phyloP scores from a whole-genome alignment of 2,113 vertebrate species.

The Peucedramus taeniatus region DNA sequence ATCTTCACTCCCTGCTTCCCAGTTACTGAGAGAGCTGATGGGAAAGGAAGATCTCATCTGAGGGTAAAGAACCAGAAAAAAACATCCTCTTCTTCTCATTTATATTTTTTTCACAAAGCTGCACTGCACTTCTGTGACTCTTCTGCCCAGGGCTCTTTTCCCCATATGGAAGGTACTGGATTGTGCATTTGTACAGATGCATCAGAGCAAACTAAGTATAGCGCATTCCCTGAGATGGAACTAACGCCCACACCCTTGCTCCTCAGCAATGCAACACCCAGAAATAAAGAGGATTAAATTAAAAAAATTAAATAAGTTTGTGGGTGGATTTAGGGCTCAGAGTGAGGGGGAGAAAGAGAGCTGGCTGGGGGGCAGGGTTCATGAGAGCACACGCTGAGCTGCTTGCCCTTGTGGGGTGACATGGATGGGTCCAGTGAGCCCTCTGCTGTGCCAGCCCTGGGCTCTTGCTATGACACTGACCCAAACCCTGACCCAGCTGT shows the following conservation, averaged over 20 bases:
- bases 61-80: conserved; percentile 12
- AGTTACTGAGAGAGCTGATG: background rate
- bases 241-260: conserved; percentile 2
- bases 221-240: conserved; percentile 26
- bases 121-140: background rate
- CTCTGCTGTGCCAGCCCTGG: background rate
- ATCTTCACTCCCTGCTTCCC: background rate
- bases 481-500: background rate
- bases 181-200: conserved; percentile 59
- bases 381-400: background rate
- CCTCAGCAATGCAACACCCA: conserved; percentile 24
- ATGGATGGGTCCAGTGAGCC: background rate
- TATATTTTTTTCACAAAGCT: background rate
- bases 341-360: background rate
- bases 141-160: conserved; percentile 28
- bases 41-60: background rate
- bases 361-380: background rate
- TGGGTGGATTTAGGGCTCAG: conserved; percentile 48
- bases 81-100: background rate
- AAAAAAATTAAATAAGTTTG: conserved; percentile 10
- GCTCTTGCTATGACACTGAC: background rate
- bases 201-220: conserved; percentile 54
- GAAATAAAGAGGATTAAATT: conserved; percentile 50
- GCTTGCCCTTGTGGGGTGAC: background rate
- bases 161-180: conserved; percentile 20